Evolutionary conservation across 2,113 vertebrate genomes (phyloP).

Genomic region (Ptyas mucosa): DNA sequence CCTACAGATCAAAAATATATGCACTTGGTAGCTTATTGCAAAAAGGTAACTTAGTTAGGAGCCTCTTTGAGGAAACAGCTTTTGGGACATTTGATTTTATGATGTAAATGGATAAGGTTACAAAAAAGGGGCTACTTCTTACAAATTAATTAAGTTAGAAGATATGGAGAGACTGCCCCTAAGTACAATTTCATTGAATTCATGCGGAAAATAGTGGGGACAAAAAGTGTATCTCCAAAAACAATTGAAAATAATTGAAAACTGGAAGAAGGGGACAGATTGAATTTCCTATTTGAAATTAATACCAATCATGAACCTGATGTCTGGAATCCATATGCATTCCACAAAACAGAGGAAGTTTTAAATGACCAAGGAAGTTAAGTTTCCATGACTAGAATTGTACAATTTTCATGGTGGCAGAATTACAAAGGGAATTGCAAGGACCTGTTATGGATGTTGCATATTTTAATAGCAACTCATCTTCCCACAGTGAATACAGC

Average conservation of each 20-base stretch:
- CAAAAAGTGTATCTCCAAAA: neutral
- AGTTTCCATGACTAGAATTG: neutral
- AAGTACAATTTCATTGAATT: neutral
- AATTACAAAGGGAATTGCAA: constrained; percentile 21
- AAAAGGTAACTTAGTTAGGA: neutral
- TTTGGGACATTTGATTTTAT: neutral
- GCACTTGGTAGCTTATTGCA: neutral
- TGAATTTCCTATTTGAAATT: neutral
- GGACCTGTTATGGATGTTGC: neutral
- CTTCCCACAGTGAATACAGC: neutral
- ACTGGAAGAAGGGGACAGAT: neutral
- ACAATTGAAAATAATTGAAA: neutral
- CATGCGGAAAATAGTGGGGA: neutral
- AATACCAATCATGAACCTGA: neutral
- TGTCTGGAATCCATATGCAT: neutral
- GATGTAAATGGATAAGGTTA: neutral
- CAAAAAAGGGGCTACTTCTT: neutral
- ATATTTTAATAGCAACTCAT: constrained; percentile 18
- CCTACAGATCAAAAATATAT: neutral
- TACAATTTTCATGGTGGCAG: constrained; percentile 13
- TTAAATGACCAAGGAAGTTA: neutral
- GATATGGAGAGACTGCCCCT: neutral
- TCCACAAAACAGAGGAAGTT: neutral
- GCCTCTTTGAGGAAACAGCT: neutral
- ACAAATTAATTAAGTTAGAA: neutral